These are phyloP conservation scores for Meles meles DNA, from an alignment of 2,113 vertebrate genomes.

Conservation along the genomic window DNA sequence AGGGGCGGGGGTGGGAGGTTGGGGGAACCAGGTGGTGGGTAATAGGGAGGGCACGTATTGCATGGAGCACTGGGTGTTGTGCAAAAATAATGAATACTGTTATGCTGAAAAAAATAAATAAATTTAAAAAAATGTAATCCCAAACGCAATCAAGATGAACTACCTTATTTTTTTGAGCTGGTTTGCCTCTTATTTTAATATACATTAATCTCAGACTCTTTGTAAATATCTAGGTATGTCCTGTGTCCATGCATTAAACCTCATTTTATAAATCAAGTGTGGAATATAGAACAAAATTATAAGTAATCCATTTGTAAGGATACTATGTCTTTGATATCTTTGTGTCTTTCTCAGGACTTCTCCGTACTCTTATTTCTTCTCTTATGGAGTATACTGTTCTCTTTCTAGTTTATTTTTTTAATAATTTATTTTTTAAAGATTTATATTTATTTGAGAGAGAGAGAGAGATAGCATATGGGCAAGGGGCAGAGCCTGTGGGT, in stretches of 20 bases:
- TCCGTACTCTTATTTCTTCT: background rate
- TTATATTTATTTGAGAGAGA: background rate
- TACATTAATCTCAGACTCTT: background rate
- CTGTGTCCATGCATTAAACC: background rate
- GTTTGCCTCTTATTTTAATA: background rate
- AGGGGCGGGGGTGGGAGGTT: no score
- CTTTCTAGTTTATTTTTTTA: background rate
- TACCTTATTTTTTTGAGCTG: background rate
- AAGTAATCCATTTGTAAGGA: constrained; percentile 61
- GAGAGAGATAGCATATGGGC: background rate
- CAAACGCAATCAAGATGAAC: background rate
- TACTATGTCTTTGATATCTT: background rate
- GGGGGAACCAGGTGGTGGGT: no score
- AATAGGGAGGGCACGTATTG: no score
- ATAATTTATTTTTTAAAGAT: background rate
- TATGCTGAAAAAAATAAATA: no score
- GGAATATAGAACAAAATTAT: constrained; percentile 22
- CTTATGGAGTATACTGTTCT: no score
- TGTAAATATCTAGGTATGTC: background rate
- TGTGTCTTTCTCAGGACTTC: background rate
- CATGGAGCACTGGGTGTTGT: no score
- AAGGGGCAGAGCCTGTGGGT: background rate
- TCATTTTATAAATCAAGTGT: background rate
- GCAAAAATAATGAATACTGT: no score
- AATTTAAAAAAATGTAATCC: background rate